Evolutionary conservation across 2,888 invertebrate genomes (phyloP).

Genomic region (Sipha maydis): DNA sequence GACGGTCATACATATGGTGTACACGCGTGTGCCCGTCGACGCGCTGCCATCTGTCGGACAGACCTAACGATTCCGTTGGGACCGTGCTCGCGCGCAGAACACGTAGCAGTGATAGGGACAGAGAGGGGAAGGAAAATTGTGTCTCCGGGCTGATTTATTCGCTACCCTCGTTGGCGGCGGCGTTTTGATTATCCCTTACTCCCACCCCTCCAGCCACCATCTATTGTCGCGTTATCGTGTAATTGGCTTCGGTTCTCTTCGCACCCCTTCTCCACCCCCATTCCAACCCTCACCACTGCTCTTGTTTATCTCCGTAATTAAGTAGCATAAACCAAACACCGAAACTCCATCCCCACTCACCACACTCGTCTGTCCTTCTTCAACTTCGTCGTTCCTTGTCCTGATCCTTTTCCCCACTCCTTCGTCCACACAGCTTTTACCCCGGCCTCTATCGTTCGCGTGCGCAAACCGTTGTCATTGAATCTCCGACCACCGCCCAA

Average conservation of each 20-base stretch:
- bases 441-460: neutral
- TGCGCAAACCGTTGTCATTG: neutral
- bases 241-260: constrained; percentile 49
- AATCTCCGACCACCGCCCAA: neutral
- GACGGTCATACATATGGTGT: neutral
- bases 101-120: neutral
- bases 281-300: neutral
- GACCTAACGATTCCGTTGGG: constrained; percentile 19
- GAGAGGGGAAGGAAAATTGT: constrained; percentile 12
- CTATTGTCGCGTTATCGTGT: constrained; percentile 61
- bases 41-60: constrained; percentile 52
- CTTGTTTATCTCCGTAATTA: constrained; percentile 56
- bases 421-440: neutral
- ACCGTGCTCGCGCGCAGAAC: neutral
- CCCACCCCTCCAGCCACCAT: neutral
- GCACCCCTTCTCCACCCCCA: neutral
- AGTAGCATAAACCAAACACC: constrained; percentile 46
- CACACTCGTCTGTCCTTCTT: neutral
- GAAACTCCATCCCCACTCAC: neutral
- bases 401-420: neutral
- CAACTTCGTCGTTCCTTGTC: neutral
- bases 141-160: constrained; percentile 60
- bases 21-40: neutral
- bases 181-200: constrained; percentile 41
- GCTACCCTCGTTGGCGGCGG: constrained; percentile 19